phyloP scores from a whole-genome alignment of 2,797 vertebrate genomes.

The Anguilla pacifica region DNA sequence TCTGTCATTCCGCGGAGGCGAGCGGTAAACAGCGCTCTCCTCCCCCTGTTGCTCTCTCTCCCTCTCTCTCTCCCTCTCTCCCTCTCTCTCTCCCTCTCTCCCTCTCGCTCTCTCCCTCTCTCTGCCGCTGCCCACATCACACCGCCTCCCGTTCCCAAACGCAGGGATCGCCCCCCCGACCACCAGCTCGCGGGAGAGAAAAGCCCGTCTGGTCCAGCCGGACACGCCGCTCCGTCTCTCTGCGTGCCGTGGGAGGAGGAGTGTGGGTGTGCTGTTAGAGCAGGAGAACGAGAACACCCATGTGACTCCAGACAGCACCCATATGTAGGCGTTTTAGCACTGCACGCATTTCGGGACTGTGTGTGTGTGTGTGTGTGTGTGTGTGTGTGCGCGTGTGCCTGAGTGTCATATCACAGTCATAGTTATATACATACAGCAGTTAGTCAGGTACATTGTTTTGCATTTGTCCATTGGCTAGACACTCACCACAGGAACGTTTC shows the following conservation, averaged over 20 bases:
- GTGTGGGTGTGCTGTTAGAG: conserved; percentile 39
- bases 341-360: conserved; percentile 33
- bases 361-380: conserved; percentile 41
- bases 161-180: conserved; percentile 26
- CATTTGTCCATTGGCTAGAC: neutral
- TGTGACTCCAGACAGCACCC: neutral
- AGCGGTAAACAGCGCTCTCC: conserved; percentile 35
- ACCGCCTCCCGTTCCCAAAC: conserved; percentile 23
- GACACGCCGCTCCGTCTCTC: neutral
- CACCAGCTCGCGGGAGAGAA: conserved; percentile 19
- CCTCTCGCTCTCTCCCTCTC: conserved; percentile 32
- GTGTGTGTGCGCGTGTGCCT: conserved; percentile 10
- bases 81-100: neutral
- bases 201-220: conserved; percentile 14
- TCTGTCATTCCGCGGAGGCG: conserved; percentile 48
- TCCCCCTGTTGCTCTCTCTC: conserved; percentile 35
- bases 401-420: neutral
- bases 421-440: neutral
- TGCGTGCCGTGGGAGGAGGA: conserved; percentile 21
- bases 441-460: neutral
- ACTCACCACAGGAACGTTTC: neutral
- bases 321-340: conserved; percentile 26
- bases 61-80: conserved; percentile 36
- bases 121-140: conserved; percentile 9
- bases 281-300: neutral